These are phyloP conservation scores for Calycopis cecrops DNA, from an alignment of 1,140 invertebrate species.

Conservation along the genomic window DNA sequence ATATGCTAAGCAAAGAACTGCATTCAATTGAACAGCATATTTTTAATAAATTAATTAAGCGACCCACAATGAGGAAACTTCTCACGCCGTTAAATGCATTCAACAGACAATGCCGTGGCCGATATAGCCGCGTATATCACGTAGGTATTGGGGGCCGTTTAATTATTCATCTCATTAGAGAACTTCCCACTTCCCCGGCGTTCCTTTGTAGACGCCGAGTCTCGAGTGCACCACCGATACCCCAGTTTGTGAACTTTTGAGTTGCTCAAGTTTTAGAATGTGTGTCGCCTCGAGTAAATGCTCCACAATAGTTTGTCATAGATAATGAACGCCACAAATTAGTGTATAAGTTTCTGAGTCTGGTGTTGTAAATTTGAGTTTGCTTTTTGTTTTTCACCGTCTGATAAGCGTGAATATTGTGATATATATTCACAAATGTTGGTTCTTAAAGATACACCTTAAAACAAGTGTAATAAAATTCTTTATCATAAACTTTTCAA, in stretches of 20 bases:
- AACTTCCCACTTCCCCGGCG: conserved; percentile 40
- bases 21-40: no score
- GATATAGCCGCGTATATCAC: conserved; percentile 19
- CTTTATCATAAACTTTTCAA: no score
- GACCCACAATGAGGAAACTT: not conserved
- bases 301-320: conserved; percentile 38
- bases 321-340: conserved; percentile 30
- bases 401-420: no score
- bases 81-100: not conserved
- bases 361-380: no score
- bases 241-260: conserved; percentile 45
- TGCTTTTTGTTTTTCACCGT: no score
- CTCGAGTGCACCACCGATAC: conserved; percentile 43
- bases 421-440: no score
- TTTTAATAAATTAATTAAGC: conserved; percentile 2
- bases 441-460: no score
- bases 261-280: conserved; percentile 45
- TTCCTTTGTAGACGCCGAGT: conserved; percentile 42
- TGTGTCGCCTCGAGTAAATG: conserved; percentile 38
- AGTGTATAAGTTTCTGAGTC: conserved; percentile 16
- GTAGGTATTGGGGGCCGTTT: conserved; percentile 40
- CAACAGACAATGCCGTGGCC: conserved; percentile 4
- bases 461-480: no score
- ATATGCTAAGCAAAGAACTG: no score
- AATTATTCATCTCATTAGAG: conserved; percentile 69